These are phyloP conservation scores for Amyelois transitella DNA, from an alignment of 1,140 invertebrate genomes.

Conservation along the genomic window DNA sequence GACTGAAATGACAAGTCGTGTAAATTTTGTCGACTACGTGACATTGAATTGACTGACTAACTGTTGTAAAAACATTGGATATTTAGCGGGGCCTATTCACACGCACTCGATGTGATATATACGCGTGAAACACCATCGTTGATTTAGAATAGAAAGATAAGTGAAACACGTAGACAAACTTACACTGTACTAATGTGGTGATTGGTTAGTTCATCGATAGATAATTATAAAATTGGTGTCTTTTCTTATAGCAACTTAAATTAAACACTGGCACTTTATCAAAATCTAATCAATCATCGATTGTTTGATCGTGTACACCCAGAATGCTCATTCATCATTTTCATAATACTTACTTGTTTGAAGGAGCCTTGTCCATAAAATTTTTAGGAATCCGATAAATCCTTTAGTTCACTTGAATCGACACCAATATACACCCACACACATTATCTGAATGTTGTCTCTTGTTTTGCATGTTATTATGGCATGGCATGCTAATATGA, in stretches of 20 bases:
- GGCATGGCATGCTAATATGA: conserved; percentile 69
- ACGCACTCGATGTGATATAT: conserved; percentile 20
- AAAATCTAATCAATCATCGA: neutral
- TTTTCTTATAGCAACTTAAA: neutral
- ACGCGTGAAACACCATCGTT: conserved; percentile 22
- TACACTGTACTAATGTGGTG: neutral
- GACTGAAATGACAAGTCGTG: neutral
- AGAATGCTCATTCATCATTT: too few relatives aligned
- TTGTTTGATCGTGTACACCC: too few relatives aligned
- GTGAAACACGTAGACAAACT: conserved; percentile 14
- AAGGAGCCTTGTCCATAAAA: too few relatives aligned
- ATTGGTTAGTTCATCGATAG: neutral
- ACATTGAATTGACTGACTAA: conserved; percentile 16
- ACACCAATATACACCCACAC: neutral
- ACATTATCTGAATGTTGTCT: conserved; percentile 6
- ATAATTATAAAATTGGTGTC: neutral
- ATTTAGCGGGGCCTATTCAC: conserved; percentile 21
- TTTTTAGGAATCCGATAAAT: neutral
- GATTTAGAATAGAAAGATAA: conserved; percentile 15
- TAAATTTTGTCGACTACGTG: neutral
- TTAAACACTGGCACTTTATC: too few relatives aligned
- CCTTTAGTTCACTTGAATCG: neutral
- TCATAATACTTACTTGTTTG: too few relatives aligned
- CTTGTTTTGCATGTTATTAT: conserved; percentile 56
- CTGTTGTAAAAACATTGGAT: conserved; percentile 25